Evolutionary conservation across 2,113 vertebrate species (phyloP), one percentile per base, ranked within the genome.

Genomic region (Rhizomys pruinosus): DNA sequence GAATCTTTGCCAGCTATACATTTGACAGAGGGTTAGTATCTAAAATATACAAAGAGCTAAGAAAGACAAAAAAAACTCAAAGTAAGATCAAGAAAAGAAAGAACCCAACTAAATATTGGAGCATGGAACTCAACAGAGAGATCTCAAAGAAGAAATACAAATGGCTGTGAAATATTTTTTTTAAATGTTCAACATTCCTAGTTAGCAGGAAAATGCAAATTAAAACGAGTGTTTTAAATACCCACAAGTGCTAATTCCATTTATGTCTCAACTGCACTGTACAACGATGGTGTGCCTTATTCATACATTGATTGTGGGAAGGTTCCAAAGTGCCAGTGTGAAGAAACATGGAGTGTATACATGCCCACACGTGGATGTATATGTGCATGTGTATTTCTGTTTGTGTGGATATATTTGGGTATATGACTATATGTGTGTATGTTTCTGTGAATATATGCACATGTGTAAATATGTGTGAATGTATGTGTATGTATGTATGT

Each of bases 341-440:
- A 44, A 78, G 55, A 57, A 74, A 57, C 20, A 27, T 25, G 37
- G 37, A 1, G 0, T n/a, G 25, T 59, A 11, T 1, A 15, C 0
- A 0, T 29, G 15, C 44, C 12, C 23, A 4, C 25, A 7, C 34
- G 34, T 79, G 59, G n/a, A 22, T 52, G 27, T n/a, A 0, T 34
- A 34, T 80, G 16, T 1, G 19, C 0, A 1, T 34, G 52, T 37
- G 20, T 3, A 1, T 5, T 5, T 74, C 16, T 76, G 42, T 55
- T 9, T 86, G 9, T 55, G 16, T 55, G 19, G 57, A 37, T 52
- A 11, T 52, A 52, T 52, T 52, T 57, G 34, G 34, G 15, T n/a
- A 0, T 34, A 34, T 80, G 15, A 1, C 15, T 0, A 1, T 32
- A 7, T 20, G 42, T 42, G 47, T 78, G 29, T 7, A 22, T 25